A percentile compares a stretch with the other conserved stretches of the same genome.
phyloP scores from a whole-genome alignment of 2,888 invertebrate species.

The Orchesellides sinensis region DNA sequence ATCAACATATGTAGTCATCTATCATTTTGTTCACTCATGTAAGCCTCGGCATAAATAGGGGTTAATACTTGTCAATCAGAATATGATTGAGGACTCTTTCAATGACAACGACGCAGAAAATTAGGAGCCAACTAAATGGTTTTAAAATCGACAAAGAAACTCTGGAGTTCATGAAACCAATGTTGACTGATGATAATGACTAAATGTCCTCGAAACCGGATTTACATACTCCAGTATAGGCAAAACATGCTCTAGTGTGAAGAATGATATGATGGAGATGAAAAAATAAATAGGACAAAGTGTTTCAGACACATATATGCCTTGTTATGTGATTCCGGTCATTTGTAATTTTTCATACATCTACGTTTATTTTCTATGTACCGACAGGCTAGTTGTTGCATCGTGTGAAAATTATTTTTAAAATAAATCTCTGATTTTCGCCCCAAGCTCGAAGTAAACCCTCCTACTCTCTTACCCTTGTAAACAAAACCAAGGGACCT shows the following conservation, averaged over 20 bases:
- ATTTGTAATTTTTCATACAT: slow-evolving; percentile 34
- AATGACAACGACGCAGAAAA: neutral
- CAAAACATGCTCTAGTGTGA: neutral
- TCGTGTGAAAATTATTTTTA: slow-evolving; percentile 50
- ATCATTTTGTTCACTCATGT: too few species aligned
- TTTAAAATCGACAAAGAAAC: too few species aligned
- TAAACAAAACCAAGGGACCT: slow-evolving; percentile 43
- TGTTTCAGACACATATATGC: too few species aligned
- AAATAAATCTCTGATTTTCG: slow-evolving; percentile 16
- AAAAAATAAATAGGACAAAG: neutral
- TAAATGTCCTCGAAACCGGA: slow-evolving; percentile 27
- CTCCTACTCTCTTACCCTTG: slow-evolving; percentile 49
- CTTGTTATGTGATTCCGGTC: slow-evolving; percentile 1
- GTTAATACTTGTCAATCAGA: too few species aligned
- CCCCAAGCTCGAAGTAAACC: neutral
- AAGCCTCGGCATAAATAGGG: too few species aligned
- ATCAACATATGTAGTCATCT: too few species aligned
- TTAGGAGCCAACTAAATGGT: too few species aligned
- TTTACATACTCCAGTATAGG: too few species aligned
- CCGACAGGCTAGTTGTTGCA: neutral
- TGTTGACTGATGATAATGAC: too few species aligned
- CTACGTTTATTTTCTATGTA: slow-evolving; percentile 4
- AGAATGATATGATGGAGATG: neutral
- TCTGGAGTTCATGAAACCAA: too few species aligned
- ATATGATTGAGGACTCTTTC: slow-evolving; percentile 19